Conservation (phyloP, 2,888 invertebrate species). For the Mantis religiosa region DNA sequence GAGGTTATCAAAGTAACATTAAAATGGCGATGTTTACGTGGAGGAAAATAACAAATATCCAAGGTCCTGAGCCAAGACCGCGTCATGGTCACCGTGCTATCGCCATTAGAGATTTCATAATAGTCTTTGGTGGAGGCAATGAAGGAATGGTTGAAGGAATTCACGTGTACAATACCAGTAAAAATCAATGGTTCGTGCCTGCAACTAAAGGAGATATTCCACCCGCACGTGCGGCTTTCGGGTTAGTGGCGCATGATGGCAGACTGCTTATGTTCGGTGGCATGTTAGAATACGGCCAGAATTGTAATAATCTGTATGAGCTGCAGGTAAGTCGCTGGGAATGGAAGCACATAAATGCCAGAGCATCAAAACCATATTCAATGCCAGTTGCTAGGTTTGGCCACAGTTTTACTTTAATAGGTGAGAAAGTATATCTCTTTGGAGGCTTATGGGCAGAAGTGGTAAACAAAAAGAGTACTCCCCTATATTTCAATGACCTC, state of each 20-base stretch:
- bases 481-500: background rate
- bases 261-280: constrained; percentile 96
- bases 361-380: constrained; percentile 76
- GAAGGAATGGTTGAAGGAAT: constrained; percentile 99
- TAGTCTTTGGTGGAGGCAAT: constrained; percentile 99
- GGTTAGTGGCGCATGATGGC: constrained; percentile 95
- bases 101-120: constrained; percentile 97
- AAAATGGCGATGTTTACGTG: constrained; percentile 57
- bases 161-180: constrained; percentile 98
- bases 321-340: constrained; percentile 93
- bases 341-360: constrained; percentile 90
- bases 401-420: constrained; percentile 94
- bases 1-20: background rate
- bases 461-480: background rate
- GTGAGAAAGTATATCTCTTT: constrained; percentile 92
- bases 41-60: constrained; percentile 91
- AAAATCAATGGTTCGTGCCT: constrained; percentile 98
- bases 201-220: constrained; percentile 96
- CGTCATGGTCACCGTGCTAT: constrained; percentile 99
- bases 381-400: constrained; percentile 93
- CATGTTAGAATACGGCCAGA: constrained; percentile 99
- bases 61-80: constrained; percentile 91
- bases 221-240: constrained; percentile 98
- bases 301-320: constrained; percentile 96
- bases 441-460: constrained; percentile 69